Evolutionary conservation across 1,140 invertebrate genomes (phyloP).

Genomic region (Camponotus vicinus): DNA sequence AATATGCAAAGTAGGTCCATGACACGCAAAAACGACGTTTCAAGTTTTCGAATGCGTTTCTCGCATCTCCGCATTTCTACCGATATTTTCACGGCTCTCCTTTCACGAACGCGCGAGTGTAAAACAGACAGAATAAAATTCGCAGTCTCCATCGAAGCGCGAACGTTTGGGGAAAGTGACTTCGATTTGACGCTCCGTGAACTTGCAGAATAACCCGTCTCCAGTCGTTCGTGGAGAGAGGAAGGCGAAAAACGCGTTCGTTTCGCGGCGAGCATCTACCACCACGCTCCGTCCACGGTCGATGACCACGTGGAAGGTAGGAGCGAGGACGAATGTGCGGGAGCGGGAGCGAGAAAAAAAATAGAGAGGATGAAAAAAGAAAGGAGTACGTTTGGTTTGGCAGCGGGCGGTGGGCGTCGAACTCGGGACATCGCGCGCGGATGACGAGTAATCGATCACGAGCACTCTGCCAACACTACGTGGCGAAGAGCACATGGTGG

Average conservation of each 20-base stretch:
- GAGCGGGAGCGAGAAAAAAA: conserved; percentile 24
- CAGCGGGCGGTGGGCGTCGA: conserved; percentile 76
- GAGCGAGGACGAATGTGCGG: conserved; percentile 35
- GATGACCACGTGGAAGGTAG: conserved; percentile 57
- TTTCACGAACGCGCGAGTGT: background rate
- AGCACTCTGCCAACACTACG: conserved; percentile 82
- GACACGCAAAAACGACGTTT: background rate
- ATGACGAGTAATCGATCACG: conserved; percentile 85
- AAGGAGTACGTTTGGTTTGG: conserved; percentile 80
- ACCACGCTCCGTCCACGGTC: conserved; percentile 60
- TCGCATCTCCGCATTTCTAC: background rate
- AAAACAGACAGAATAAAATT: conserved; percentile 30
- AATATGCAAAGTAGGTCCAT: background rate
- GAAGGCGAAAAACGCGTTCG: conserved; percentile 56
- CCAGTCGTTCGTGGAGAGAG: background rate
- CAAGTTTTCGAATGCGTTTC: background rate
- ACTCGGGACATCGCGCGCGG: conserved; percentile 79
- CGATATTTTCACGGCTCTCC: background rate
- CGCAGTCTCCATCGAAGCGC: conserved; percentile 9
- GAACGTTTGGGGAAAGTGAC: conserved; percentile 55
- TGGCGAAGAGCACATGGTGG: conserved; percentile 73
- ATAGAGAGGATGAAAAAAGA: conserved; percentile 63
- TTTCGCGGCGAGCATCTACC: conserved; percentile 36
- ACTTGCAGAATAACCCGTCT: conserved; percentile 53
- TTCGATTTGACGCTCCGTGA: conserved; percentile 58